phyloP scores from a whole-genome alignment of 2,797 vertebrate species.

The Falco concolor region DNA sequence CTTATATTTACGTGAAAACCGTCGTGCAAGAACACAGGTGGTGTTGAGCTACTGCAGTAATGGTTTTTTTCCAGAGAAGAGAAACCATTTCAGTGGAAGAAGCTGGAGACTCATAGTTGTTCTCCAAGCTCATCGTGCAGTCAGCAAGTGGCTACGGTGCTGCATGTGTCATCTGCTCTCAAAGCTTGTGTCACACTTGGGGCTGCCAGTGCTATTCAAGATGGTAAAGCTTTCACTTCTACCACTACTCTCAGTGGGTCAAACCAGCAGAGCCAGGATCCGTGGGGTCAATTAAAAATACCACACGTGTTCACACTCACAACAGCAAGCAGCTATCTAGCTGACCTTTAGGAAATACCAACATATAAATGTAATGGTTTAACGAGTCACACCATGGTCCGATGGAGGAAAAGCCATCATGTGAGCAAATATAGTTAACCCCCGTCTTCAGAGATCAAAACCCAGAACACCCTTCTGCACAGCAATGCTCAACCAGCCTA shows the following conservation, averaged over 20 bases:
- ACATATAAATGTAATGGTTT: not conserved
- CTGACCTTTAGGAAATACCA: not conserved
- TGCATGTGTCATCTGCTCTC: not conserved
- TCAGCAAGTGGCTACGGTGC: not conserved
- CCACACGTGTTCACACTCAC: fast-evolving
- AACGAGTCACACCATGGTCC: not conserved
- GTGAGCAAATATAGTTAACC: not conserved
- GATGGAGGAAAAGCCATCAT: not conserved
- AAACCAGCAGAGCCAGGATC: not conserved
- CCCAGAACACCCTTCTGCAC: not conserved
- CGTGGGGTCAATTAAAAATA: fast-evolving
- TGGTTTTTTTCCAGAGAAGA: not conserved
- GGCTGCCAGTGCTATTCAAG: not conserved
- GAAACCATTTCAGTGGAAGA: not conserved
- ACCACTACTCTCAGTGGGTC: not conserved
- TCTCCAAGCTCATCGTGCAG: not conserved
- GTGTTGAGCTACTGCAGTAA: not conserved
- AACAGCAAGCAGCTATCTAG: not conserved
- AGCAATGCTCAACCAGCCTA: not conserved
- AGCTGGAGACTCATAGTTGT: not conserved
- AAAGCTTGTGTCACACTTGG: not conserved
- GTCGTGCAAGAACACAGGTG: not conserved
- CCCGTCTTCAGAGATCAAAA: not conserved
- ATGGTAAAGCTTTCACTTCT: not conserved
- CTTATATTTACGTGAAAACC: not conserved